Evolutionary conservation across 1,140 invertebrate species (phyloP).

Genomic region (Chironomus striatipennis): DNA sequence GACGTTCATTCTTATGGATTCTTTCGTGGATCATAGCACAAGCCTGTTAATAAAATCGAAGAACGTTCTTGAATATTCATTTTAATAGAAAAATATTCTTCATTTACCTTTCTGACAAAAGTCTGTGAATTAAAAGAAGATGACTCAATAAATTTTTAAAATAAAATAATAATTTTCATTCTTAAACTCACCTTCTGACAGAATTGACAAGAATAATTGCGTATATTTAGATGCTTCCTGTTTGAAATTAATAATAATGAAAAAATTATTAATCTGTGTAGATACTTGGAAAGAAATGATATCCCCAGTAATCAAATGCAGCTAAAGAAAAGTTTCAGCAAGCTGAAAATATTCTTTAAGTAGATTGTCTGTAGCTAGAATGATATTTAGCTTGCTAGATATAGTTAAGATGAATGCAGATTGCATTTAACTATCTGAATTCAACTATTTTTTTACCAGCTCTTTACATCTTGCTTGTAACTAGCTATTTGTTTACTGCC

Average conservation of each 20-base stretch:
- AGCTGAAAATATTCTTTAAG: too few relatives aligned
- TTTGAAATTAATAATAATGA: not conserved
- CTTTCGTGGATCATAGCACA: not conserved
- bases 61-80: not conserved
- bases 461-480: too few relatives aligned
- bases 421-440: too few relatives aligned
- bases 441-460: too few relatives aligned
- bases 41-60: not conserved
- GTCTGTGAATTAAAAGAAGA: not conserved
- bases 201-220: conserved; percentile 3
- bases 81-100: too few relatives aligned
- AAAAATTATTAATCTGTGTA: not conserved
- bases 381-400: too few relatives aligned
- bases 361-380: too few relatives aligned
- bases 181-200: not conserved
- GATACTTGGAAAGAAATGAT: not conserved
- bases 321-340: too few relatives aligned
- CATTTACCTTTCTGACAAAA: not conserved
- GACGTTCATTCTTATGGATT: conserved; percentile 20
- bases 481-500: too few relatives aligned
- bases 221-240: conserved; percentile 9
- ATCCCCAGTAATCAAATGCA: too few relatives aligned
- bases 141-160: not conserved
- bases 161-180: not conserved
- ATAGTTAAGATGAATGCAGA: too few relatives aligned